Evolutionary conservation across 1,140 invertebrate genomes (phyloP).

Genomic region (Heterodera schachtii): DNA sequence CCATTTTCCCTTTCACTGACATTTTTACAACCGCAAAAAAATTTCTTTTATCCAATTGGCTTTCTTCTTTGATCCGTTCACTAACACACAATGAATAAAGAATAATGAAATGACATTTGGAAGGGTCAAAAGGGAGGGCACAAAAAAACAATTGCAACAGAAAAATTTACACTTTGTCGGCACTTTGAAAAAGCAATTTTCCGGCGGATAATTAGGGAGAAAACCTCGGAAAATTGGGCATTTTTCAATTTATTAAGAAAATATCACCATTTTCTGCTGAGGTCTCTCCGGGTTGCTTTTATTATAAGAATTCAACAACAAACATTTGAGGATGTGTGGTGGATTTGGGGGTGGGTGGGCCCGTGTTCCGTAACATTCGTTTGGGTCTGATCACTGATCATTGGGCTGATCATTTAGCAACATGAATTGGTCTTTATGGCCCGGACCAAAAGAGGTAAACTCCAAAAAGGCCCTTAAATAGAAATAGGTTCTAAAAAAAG

Average conservation of each 20-base stretch:
- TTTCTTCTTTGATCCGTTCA: neutral
- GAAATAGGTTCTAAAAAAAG: too few species aligned
- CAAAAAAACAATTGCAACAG: neutral
- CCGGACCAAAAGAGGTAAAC: too few species aligned
- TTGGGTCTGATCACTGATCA: too few species aligned
- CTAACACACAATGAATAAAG: neutral
- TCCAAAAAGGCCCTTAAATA: too few species aligned
- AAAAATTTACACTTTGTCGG: neutral
- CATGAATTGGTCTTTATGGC: too few species aligned
- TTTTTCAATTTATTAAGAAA: neutral
- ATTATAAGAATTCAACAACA: neutral
- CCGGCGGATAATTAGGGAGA: too few species aligned
- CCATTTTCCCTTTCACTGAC: neutral
- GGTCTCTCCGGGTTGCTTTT: too few species aligned
- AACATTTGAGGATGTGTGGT: neutral
- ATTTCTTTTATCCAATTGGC: neutral
- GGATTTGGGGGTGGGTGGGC: neutral
- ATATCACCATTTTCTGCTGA: neutral
- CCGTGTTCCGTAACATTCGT: too few species aligned
- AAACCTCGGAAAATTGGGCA: neutral
- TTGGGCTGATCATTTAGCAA: too few species aligned
- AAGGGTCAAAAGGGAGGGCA: neutral
- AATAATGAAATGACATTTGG: neutral
- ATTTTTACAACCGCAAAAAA: neutral
- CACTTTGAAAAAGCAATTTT: neutral